Base-by-base conservation (phyloP, 2,113 vertebrate species). In the Brachyistius frenatus region DNA sequence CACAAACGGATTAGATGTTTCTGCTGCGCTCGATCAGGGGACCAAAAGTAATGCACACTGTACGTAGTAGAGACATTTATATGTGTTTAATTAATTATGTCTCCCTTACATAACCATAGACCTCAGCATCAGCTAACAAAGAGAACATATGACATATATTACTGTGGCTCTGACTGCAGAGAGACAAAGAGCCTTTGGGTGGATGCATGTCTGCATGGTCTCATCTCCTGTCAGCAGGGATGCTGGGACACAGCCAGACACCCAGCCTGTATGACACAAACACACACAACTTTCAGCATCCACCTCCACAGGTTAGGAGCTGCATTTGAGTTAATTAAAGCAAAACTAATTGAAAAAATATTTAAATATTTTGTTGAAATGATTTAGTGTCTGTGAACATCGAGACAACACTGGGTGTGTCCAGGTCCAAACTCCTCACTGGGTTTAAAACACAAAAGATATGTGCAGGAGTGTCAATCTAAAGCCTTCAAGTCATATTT, bases 371-470 rank as follows among this genome's bases (percentile, higher is more conserved):
- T 44, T 44, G 10, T 13, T 44, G 41, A 7, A 2, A 9, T 3
- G 13, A 13, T 11, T 44, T 23, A 41, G 1, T 2, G 15, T 50
- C 49, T n/a, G 49, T 44, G 41, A 50, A 47, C 60, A 57, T 44
- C 33, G 2, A 79, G 11, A 41, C 67, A 33, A n/a, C 37, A 32
- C 52, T 72, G 88, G 89, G 89, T 77, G 86, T 91, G 88, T 86
- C 91, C 78, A 7, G 41, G 32, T 63, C 5, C 3, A n/a, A 55
- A 46, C 13, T 57, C 69, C 41, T 63, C 3, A 30, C 23, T 30
- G 39, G 23, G 3, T 56, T 66, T 62, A 7, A 52, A 47, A 9
- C 30, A 8, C 41, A 4, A 64, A 76, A 36, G 1, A 66, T 31
- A 2, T 7, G 13, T 4, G 15, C 49, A 32, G n/a, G 14, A 44